These are phyloP conservation scores for Selenia dentaria DNA, from an alignment of 2,888 invertebrate genomes.

Conservation along the genomic window DNA sequence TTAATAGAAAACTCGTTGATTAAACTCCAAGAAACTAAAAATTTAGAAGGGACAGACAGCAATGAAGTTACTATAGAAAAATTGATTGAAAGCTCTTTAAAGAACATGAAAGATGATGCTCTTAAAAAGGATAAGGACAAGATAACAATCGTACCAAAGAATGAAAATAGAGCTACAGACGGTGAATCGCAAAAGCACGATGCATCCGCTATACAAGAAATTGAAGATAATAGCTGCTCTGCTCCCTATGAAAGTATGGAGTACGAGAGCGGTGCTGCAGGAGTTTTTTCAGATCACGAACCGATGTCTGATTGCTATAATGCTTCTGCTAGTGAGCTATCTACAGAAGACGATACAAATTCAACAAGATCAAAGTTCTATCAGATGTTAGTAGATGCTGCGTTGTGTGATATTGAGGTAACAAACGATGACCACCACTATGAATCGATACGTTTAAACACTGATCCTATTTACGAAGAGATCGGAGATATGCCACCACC, in stretches of 20 bases:
- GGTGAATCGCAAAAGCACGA: constrained; percentile 49
- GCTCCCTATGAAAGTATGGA: constrained; percentile 91
- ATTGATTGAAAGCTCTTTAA: constrained; percentile 78
- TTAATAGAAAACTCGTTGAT: constrained; percentile 88
- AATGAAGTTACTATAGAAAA: constrained; percentile 76
- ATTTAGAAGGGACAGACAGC: constrained; percentile 73
- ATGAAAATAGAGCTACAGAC: constrained; percentile 46
- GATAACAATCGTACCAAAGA: constrained; percentile 48
- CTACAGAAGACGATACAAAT: constrained; percentile 87
- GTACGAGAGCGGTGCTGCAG: constrained; percentile 85
- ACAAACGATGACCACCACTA: constrained; percentile 88
- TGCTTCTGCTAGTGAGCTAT: constrained; percentile 87
- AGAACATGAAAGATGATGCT: constrained; percentile 68
- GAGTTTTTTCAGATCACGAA: constrained; percentile 80
- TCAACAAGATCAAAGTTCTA: constrained; percentile 89
- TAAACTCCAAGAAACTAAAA: constrained; percentile 81
- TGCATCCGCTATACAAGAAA: constrained; percentile 55
- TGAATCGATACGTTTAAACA: constrained; percentile 87
- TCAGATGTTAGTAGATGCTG: constrained; percentile 89
- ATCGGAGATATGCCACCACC: constrained; percentile 91
- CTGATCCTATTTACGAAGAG: constrained; percentile 92
- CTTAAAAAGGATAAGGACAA: constrained; percentile 38
- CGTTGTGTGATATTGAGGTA: constrained; percentile 87
- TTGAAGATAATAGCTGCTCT: constrained; percentile 85
- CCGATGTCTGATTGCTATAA: constrained; percentile 89